phyloP scores from a whole-genome alignment of 2,113 vertebrate species.

The Malurus alboscapulatus region DNA sequence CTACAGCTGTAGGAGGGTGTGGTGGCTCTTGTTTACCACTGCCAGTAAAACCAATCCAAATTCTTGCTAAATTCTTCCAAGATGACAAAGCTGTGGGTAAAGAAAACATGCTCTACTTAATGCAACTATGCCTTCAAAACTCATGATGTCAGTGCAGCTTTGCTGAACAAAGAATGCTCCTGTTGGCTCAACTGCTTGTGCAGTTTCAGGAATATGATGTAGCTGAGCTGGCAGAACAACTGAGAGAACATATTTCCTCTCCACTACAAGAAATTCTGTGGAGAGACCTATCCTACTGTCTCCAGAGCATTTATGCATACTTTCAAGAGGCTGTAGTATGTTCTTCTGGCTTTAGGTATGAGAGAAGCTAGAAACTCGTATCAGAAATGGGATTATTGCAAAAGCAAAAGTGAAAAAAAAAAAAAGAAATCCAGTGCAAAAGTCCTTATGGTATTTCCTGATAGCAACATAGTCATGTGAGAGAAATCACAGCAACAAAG shows the following conservation, averaged over 20 bases:
- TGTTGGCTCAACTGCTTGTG: background rate
- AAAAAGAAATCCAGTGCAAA: background rate
- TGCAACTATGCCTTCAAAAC: background rate
- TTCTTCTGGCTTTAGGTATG: background rate
- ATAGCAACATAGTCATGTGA: background rate
- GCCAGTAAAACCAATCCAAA: background rate
- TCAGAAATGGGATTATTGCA: background rate
- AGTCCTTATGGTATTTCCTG: background rate
- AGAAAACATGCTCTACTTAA: background rate
- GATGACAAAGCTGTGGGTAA: background rate
- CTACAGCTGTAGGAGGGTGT: background rate
- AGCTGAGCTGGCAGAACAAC: background rate
- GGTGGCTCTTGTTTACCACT: background rate
- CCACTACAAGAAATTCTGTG: background rate
- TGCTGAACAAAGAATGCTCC: background rate
- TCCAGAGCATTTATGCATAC: background rate
- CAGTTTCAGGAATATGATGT: background rate
- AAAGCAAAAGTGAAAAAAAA: background rate
- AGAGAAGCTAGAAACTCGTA: background rate
- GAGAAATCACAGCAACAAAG: background rate
- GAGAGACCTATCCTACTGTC: background rate
- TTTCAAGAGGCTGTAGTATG: background rate
- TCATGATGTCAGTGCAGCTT: background rate
- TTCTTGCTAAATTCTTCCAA: background rate
- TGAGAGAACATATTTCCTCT: accelerated